Evolutionary conservation across 2,797 vertebrate genomes (phyloP).

Genomic region (Catharus ustulatus): DNA sequence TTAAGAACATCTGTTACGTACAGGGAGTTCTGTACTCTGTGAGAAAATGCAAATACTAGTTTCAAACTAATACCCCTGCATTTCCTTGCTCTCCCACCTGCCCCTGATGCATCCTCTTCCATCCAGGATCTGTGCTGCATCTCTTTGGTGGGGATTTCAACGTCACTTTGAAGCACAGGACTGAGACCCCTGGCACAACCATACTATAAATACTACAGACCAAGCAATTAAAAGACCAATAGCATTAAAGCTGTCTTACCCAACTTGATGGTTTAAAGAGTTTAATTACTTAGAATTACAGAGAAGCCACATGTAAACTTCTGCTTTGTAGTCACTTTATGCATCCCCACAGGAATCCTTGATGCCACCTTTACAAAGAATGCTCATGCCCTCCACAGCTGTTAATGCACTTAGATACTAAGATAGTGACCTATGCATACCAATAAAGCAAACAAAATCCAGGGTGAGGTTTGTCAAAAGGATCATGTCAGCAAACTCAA

Average conservation of each 20-base stretch:
- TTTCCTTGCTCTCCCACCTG: neutral
- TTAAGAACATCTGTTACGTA: slow-evolving; percentile 16
- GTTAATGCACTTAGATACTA: neutral
- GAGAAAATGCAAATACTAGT: slow-evolving; percentile 40
- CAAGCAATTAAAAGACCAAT: neutral
- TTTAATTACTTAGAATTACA: neutral
- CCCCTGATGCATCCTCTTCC: rapidly evolving
- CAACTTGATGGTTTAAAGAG: neutral
- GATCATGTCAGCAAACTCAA: neutral
- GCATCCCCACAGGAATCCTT: neutral
- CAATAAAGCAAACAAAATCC: neutral
- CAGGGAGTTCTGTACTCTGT: neutral
- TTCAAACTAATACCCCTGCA: neutral
- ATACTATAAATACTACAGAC: neutral
- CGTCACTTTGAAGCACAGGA: neutral
- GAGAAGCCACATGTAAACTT: neutral
- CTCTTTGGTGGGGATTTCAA: neutral
- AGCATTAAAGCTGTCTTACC: neutral
- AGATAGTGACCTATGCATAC: neutral
- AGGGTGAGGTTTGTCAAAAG: neutral
- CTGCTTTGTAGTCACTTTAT: neutral
- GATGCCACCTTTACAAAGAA: neutral
- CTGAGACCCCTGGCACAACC: neutral
- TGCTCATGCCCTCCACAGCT: neutral
- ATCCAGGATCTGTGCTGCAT: rapidly evolving